These are phyloP conservation scores for Atractosteus spatula DNA, from an alignment of 2,113 vertebrate genomes.

Conservation along the genomic window DNA sequence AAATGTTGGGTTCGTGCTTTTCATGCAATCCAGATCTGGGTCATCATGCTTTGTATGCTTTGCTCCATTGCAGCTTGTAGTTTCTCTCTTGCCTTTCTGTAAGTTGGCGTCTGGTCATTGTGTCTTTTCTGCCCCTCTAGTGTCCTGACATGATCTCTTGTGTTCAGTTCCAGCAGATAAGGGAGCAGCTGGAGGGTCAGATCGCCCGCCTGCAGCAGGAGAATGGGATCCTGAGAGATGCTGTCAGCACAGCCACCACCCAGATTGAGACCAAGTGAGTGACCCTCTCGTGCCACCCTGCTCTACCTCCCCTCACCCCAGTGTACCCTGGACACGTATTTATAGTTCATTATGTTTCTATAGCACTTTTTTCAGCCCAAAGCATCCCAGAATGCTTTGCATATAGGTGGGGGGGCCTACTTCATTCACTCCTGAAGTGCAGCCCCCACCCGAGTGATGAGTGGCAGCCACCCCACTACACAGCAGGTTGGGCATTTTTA, in stretches of 20 bases:
- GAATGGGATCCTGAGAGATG: slow-evolving; percentile 92
- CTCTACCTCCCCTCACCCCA: background rate
- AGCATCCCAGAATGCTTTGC: background rate
- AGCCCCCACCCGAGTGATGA: too few species aligned
- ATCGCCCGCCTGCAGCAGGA: slow-evolving; percentile 92
- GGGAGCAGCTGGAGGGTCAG: slow-evolving; percentile 91
- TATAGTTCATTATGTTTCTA: background rate
- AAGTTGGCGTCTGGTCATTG: too few species aligned
- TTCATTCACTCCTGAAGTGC: too few species aligned
- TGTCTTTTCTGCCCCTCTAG: background rate
- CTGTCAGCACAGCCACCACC: slow-evolving; percentile 93
- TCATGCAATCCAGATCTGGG: too few species aligned
- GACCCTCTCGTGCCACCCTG: background rate
- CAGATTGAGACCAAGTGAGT: slow-evolving; percentile 97
- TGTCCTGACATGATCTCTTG: background rate
- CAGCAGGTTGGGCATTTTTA: too few species aligned
- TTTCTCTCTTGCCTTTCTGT: background rate
- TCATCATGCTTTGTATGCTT: too few species aligned
- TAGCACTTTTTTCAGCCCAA: background rate
- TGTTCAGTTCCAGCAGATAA: slow-evolving; percentile 83
- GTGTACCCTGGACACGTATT: background rate
- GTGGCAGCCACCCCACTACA: too few species aligned
- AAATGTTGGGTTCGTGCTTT: too few species aligned
- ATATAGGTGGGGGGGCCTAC: too few species aligned
- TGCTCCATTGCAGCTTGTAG: background rate